Evolutionary conservation across 2,888 invertebrate species (phyloP).

Genomic region (Hemicrepidius hirtus): DNA sequence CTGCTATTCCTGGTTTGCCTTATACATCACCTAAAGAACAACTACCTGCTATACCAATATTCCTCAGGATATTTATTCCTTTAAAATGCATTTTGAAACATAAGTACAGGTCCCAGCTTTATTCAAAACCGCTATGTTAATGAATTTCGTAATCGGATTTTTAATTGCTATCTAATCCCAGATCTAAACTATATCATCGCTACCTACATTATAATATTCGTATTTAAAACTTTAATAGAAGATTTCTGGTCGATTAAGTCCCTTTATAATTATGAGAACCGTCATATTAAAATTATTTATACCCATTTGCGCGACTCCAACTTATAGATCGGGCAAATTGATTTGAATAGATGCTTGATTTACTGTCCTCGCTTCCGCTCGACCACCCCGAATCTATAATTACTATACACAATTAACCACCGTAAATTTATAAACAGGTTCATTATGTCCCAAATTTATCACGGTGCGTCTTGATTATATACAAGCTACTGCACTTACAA

Average conservation of each 20-base stretch:
- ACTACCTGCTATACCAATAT: too few species aligned
- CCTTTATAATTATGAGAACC: conserved; percentile 37
- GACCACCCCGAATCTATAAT: conserved; percentile 49
- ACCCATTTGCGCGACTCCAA: conserved; percentile 13
- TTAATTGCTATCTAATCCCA: conserved; percentile 12
- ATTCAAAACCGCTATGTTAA: conserved; percentile 7
- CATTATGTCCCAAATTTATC: conserved; percentile 39
- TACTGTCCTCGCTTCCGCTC: conserved; percentile 37
- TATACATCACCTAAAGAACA: too few species aligned
- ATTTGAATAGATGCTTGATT: conserved; percentile 41
- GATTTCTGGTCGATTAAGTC: conserved; percentile 14
- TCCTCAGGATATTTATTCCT: too few species aligned
- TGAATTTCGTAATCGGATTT: conserved; percentile 5
- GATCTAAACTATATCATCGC: conserved; percentile 12
- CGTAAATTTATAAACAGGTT: conserved; percentile 49
- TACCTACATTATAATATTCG: conserved; percentile 28
- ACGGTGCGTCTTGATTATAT: conserved; percentile 25
- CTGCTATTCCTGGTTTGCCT: too few species aligned
- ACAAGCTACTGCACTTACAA: conserved; percentile 33
- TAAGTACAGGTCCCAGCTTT: too few species aligned
- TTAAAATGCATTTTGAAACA: too few species aligned
- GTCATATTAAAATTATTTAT: conserved; percentile 40
- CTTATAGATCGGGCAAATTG: conserved; percentile 41
- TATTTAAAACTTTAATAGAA: conserved; percentile 25
- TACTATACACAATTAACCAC: conserved; percentile 45